Conservation (phyloP, 2,888 invertebrate species). For the Endotricha flammealis region DNA sequence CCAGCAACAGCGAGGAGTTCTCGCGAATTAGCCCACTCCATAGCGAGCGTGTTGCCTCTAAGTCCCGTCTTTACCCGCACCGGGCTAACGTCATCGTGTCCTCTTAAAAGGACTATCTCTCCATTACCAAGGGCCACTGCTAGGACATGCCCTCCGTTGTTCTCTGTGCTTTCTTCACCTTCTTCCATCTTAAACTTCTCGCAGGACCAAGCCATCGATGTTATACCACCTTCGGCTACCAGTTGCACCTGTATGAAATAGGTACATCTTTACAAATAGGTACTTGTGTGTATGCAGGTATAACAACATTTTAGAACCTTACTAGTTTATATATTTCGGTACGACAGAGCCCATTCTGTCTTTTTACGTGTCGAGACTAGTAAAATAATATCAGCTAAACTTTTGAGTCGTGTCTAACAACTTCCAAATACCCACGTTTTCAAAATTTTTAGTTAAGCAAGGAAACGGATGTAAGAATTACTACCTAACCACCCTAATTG, state of each 20-base stretch:
- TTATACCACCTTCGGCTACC: conserved; percentile 91
- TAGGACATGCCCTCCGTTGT: conserved; percentile 82
- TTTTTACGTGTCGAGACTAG: too few relatives aligned
- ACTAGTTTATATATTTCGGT: too few relatives aligned
- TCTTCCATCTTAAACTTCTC: conserved; percentile 99
- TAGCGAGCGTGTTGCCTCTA: conserved; percentile 86
- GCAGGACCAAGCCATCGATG: conserved; percentile 97
- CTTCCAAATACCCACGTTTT: too few relatives aligned
- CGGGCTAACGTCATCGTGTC: conserved; percentile 96
- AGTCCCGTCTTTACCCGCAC: conserved; percentile 90
- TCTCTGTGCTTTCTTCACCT: conserved; percentile 85
- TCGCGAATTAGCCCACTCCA: conserved; percentile 98
- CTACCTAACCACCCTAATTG: too few relatives aligned
- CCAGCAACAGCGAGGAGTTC: conserved; percentile 96
- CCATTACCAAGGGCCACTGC: conserved; percentile 94
- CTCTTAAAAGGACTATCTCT: conserved; percentile 91
- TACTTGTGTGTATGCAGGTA: too few relatives aligned
- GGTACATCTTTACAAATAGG: neutral
- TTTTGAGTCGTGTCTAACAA: too few relatives aligned
- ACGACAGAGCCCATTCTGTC: too few relatives aligned
- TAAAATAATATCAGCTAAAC: too few relatives aligned
- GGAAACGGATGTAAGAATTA: too few relatives aligned
- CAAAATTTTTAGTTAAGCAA: too few relatives aligned
- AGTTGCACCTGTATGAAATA: conserved; percentile 82
- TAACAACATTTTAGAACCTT: too few relatives aligned